These are phyloP conservation scores for Pocillopora damicornis DNA, from an alignment of 64 coral and sea anemone species.

Conservation along the genomic window DNA sequence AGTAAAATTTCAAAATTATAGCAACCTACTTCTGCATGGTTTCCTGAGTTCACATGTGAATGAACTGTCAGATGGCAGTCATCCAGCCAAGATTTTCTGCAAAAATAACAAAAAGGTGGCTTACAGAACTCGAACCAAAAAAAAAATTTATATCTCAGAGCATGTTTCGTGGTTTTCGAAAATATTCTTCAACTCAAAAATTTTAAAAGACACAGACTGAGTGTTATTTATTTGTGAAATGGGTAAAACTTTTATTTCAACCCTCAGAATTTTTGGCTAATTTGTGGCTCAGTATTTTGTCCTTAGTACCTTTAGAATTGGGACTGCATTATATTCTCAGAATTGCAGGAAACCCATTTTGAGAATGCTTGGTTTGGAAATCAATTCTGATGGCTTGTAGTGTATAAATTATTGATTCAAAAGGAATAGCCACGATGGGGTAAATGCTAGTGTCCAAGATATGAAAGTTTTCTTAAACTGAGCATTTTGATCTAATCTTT, in stretches of 20 bases:
- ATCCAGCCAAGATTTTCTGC: neutral
- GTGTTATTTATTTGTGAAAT: no score
- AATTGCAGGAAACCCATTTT: neutral
- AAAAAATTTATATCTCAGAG: neutral
- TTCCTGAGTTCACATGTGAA: no score
- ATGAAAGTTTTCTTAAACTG: neutral
- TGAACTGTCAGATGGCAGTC: no score
- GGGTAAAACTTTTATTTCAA: neutral
- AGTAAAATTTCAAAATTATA: no score
- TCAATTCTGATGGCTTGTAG: slow-evolving; percentile 6
- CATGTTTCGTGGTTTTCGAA: neutral
- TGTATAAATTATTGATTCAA: neutral
- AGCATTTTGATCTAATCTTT: neutral
- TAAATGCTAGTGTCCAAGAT: neutral
- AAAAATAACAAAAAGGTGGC: neutral
- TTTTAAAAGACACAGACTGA: neutral
- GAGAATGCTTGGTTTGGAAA: neutral
- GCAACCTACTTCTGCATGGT: no score
- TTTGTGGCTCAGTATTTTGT: neutral
- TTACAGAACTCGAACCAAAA: neutral
- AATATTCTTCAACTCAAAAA: neutral
- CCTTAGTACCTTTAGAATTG: no score
- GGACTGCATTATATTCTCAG: neutral
- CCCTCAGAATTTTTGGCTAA: neutral
- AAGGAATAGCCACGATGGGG: neutral